Conservation (phyloP, 2,113 vertebrate genomes). For the Tachuris rubrigastra region DNA sequence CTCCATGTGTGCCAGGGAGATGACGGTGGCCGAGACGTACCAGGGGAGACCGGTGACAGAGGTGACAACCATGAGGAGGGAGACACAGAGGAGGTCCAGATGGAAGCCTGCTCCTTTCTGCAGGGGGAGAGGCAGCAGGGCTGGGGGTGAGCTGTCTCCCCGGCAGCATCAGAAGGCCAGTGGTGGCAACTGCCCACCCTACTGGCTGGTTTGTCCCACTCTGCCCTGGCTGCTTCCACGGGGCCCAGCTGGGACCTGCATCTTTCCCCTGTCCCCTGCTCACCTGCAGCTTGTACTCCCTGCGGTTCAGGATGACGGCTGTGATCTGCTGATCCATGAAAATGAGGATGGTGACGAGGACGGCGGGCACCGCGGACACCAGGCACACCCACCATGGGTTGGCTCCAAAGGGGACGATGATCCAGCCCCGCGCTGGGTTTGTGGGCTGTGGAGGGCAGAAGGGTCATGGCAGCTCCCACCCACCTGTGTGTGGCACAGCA, state of each 20-base stretch:
- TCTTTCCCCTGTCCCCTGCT: neutral
- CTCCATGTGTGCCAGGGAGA: conserved; percentile 82
- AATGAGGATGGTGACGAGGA: conserved; percentile 79
- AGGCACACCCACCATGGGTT: conserved; percentile 82
- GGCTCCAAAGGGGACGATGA: conserved; percentile 72
- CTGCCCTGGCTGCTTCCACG: rapidly evolving
- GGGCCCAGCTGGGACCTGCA: neutral
- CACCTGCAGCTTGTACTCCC: conserved; percentile 77
- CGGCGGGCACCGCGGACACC: conserved; percentile 64
- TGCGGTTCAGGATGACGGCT: conserved; percentile 80
- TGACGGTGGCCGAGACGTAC: conserved; percentile 80
- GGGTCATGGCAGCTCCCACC: neutral
- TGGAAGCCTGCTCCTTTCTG: conserved; percentile 85
- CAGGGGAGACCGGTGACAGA: conserved; percentile 78
- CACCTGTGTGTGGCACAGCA: rapidly evolving
- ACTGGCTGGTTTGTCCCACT: neutral
- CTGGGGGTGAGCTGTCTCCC: neutral
- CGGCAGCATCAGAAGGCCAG: conserved; percentile 4
- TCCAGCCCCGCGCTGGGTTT: conserved; percentile 70
- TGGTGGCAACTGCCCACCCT: neutral
- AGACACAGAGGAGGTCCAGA: conserved; percentile 80
- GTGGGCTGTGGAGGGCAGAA: conserved; percentile 58
- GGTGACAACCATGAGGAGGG: conserved; percentile 71
- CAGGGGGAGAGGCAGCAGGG: neutral
- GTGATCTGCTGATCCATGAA: conserved; percentile 87